Evolutionary conservation across 2,113 vertebrate species (phyloP).

Genomic region (Opisthocomus hoazin): DNA sequence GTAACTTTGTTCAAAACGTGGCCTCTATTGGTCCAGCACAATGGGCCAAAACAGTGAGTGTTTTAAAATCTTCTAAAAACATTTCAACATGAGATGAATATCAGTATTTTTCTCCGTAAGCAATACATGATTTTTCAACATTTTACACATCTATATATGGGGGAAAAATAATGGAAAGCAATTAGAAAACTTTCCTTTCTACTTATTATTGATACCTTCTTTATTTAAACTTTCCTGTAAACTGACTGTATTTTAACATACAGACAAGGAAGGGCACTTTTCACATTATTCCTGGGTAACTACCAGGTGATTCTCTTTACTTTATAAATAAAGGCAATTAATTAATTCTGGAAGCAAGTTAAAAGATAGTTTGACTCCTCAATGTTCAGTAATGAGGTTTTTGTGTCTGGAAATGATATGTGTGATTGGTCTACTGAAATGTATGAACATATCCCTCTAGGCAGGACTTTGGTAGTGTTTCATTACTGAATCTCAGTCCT

Average conservation of each 20-base stretch:
- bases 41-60: background rate
- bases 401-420: background rate
- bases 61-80: background rate
- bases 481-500: background rate
- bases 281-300: background rate
- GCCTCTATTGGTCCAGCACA: background rate
- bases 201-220: background rate
- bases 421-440: background rate
- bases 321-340: background rate
- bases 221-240: background rate
- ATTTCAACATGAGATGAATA: background rate
- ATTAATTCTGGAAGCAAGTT: background rate
- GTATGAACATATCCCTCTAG: background rate
- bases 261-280: background rate
- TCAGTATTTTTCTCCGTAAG: background rate
- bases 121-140: background rate
- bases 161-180: background rate
- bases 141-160: background rate
- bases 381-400: background rate
- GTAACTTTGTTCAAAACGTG: background rate
- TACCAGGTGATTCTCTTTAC: background rate
- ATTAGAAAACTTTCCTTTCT: background rate
- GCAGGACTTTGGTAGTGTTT: conserved; percentile 7
- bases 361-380: background rate
- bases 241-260: background rate